A percentile compares a stretch with the other conserved stretches of the same genome.
Evolutionary conservation across 2,113 vertebrate genomes (phyloP).

Genomic region (Lophotis ruficrista): DNA sequence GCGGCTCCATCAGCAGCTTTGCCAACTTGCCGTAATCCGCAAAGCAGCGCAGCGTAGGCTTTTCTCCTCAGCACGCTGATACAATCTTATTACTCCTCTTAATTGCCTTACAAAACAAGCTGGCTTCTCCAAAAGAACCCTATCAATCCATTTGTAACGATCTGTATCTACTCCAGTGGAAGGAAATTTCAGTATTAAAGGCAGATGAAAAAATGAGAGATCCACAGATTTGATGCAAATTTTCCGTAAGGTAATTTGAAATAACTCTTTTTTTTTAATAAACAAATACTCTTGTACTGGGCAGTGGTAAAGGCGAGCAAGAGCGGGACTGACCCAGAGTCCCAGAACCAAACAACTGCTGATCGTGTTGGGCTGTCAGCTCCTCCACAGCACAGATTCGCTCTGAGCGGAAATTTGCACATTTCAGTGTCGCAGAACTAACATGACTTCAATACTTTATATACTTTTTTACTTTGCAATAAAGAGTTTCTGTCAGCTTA

Average conservation of each 20-base stretch:
- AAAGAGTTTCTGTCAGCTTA: background rate
- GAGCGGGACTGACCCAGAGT: background rate
- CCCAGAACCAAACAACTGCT: background rate
- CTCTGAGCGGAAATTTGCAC: background rate
- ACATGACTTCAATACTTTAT: background rate
- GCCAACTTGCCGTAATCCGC: background rate
- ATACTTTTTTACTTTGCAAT: background rate
- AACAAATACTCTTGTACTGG: background rate
- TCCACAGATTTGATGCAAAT: background rate
- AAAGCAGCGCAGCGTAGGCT: background rate
- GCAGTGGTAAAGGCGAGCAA: background rate
- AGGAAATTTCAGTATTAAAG: background rate
- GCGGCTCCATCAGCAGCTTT: background rate
- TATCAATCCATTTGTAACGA: background rate
- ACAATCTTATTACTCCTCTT: background rate
- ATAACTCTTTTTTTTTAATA: background rate
- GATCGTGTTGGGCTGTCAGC: background rate
- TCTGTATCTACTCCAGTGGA: background rate
- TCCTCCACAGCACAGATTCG: background rate
- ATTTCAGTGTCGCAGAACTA: background rate
- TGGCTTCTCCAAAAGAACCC: background rate
- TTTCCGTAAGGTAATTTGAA: background rate
- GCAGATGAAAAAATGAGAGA: background rate
- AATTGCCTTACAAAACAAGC: background rate
- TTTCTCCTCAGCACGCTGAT: background rate